phyloP scores from a whole-genome alignment of 2,888 invertebrate species.

The Disparrhopalites patrizii region DNA sequence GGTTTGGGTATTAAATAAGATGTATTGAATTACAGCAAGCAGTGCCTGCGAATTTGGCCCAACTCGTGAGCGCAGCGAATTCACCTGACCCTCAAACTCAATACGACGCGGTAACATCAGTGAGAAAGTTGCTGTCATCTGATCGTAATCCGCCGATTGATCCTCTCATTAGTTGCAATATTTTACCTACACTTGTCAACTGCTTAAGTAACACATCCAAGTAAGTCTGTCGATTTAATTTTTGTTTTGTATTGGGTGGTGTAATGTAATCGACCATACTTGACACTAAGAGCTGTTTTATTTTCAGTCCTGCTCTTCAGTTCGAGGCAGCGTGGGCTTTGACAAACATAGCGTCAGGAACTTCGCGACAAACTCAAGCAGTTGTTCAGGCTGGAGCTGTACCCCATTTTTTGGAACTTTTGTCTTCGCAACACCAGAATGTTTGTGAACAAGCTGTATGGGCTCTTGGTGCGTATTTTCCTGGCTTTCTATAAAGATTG shows the following conservation, averaged over 20 bases:
- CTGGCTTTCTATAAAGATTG: too few species aligned
- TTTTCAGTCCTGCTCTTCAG: conserved; percentile 66
- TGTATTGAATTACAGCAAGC: conserved; percentile 12
- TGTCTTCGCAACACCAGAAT: conserved; percentile 64
- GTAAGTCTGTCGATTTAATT: too few species aligned
- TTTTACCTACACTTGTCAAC: conserved; percentile 63
- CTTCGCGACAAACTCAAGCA: conserved; percentile 80
- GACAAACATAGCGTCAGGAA: conserved; percentile 96
- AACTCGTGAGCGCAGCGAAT: conserved; percentile 42
- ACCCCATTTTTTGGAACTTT: conserved; percentile 70
- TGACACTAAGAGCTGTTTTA: not conserved
- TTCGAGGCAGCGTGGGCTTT: conserved; percentile 98
- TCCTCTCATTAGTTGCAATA: conserved; percentile 74
- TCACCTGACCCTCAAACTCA: conserved; percentile 41
- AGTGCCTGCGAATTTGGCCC: conserved; percentile 41
- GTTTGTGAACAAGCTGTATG: conserved; percentile 89
- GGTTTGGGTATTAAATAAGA: too few species aligned
- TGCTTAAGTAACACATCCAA: conserved; percentile 39
- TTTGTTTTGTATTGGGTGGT: too few species aligned
- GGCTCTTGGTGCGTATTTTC: conserved; percentile 67
- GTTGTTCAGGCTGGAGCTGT: conserved; percentile 83
- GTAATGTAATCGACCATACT: too few species aligned
- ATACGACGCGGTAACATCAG: conserved; percentile 67
- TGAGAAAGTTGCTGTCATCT: conserved; percentile 79
- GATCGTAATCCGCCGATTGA: conserved; percentile 90